Conservation (phyloP, 2,113 vertebrate genomes). For the Caracal caracal region DNA sequence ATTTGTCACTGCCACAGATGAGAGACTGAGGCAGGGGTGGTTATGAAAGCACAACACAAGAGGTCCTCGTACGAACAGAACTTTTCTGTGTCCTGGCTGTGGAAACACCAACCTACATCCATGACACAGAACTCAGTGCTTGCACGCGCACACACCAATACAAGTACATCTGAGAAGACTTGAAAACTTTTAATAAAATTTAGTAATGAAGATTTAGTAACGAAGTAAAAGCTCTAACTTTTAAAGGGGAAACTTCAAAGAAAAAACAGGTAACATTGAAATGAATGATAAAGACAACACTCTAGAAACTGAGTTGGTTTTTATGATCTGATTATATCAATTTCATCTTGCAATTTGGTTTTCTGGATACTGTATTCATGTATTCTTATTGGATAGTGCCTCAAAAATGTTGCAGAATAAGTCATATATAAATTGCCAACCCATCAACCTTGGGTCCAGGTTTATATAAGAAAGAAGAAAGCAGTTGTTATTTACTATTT, state of each 20-base stretch:
- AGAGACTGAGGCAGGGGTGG: background rate
- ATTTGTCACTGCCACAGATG: background rate
- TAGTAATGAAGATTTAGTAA: background rate
- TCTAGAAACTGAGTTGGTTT: background rate
- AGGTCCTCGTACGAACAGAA: background rate
- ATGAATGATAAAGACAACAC: background rate
- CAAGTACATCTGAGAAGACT: background rate
- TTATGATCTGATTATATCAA: background rate
- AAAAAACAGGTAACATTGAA: background rate
- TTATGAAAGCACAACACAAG: background rate
- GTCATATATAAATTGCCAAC: background rate
- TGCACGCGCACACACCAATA: rapidly evolving
- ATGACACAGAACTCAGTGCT: background rate
- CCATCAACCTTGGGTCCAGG: background rate
- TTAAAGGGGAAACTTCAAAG: background rate
- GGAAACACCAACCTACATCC: background rate
- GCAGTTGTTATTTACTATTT: background rate
- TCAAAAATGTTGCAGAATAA: background rate
- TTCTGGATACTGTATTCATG: background rate
- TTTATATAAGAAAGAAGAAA: background rate
- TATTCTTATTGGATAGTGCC: background rate
- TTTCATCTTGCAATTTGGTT: background rate
- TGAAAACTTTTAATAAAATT: background rate
- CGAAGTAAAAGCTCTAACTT: background rate
- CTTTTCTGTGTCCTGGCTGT: background rate